Evolutionary conservation across 2,888 invertebrate species (phyloP).

Genomic region (Tipula helvola): DNA sequence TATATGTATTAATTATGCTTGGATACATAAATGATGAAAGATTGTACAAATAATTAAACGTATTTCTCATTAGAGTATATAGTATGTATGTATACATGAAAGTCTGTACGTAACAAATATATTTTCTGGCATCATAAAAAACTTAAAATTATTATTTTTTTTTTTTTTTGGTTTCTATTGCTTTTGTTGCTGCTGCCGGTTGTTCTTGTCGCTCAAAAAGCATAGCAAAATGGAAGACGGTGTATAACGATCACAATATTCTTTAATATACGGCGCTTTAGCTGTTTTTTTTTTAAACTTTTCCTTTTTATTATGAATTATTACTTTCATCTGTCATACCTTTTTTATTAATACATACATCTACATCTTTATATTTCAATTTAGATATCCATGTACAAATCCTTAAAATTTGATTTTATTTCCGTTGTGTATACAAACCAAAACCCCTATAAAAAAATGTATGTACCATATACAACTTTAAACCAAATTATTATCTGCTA

Average conservation of each 20-base stretch:
- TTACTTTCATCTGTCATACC: constrained; percentile 4
- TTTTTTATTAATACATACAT: background rate
- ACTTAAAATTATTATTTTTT: too few species aligned
- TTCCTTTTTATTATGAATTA: background rate
- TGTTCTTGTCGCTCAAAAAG: background rate
- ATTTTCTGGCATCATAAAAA: background rate
- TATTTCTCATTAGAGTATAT: background rate
- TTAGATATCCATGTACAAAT: background rate
- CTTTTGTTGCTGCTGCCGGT: background rate
- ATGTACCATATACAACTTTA: background rate
- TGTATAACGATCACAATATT: background rate
- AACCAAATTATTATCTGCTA: background rate
- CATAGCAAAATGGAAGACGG: background rate
- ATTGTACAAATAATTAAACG: background rate
- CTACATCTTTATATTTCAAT: background rate
- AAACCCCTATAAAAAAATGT: background rate
- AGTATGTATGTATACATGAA: background rate
- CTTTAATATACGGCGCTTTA: background rate
- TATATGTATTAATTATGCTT: background rate
- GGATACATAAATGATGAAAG: background rate
- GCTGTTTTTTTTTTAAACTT: background rate
- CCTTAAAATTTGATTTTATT: background rate
- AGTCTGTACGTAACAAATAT: background rate
- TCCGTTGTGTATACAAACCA: background rate
- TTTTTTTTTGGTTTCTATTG: background rate